Evolutionary conservation across 2,113 vertebrate species (phyloP).

Genomic region (Oncorhynchus kisutch): DNA sequence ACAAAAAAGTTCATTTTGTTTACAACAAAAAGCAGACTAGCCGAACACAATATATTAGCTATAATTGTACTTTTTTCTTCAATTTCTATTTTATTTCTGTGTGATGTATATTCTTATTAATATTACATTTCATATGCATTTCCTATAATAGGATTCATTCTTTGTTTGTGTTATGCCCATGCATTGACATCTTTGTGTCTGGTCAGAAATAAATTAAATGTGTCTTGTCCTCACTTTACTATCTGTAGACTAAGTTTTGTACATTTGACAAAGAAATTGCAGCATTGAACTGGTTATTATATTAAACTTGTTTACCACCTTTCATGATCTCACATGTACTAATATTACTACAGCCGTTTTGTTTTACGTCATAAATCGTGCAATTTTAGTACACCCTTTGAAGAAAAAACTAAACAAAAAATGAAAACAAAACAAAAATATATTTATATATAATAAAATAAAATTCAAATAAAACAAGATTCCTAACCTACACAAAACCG

Average conservation of each 20-base stretch:
- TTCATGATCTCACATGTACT: slow-evolving; percentile 73
- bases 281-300: slow-evolving; percentile 86
- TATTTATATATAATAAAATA: slow-evolving; percentile 79
- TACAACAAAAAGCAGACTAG: slow-evolving; percentile 88
- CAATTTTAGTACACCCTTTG: slow-evolving; percentile 83
- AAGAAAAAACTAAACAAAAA: slow-evolving; percentile 70
- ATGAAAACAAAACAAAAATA: slow-evolving; percentile 71
- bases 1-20: slow-evolving; percentile 71
- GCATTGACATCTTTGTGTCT: slow-evolving; percentile 76
- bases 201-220: slow-evolving; percentile 67
- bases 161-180: slow-evolving; percentile 76
- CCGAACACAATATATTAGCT: slow-evolving; percentile 97
- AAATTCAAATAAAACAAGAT: slow-evolving; percentile 74
- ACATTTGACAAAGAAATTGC: slow-evolving; percentile 89
- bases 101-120: slow-evolving; percentile 72
- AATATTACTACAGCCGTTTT: slow-evolving; percentile 76
- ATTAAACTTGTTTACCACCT: slow-evolving; percentile 47
- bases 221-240: slow-evolving; percentile 72
- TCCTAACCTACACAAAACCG: slow-evolving; percentile 81
- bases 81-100: slow-evolving; percentile 80
- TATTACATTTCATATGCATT: slow-evolving; percentile 74
- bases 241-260: slow-evolving; percentile 73
- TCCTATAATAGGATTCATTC: slow-evolving; percentile 75
- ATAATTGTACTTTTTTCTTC: slow-evolving; percentile 77
- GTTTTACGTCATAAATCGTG: slow-evolving; percentile 77